Evolutionary conservation across 1,140 invertebrate species (phyloP).

Genomic region (Argopecten irradians): DNA sequence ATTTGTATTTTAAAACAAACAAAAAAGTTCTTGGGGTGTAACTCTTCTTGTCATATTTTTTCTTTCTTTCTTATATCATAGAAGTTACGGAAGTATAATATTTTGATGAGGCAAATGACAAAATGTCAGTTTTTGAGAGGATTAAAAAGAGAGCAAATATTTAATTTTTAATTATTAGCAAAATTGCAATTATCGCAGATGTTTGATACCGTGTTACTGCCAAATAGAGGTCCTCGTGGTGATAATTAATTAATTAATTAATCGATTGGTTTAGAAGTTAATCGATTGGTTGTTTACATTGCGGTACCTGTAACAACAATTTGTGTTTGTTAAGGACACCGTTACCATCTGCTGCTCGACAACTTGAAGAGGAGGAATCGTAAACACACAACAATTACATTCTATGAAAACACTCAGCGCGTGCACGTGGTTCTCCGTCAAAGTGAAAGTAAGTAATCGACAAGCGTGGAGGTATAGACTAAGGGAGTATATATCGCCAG

Average conservation of each 20-base stretch:
- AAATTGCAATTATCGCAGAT: not conserved
- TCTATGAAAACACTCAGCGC: not conserved
- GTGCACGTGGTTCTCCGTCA: constrained; percentile 12
- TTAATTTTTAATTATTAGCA: not conserved
- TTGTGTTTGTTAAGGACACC: not conserved
- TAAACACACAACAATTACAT: not conserved
- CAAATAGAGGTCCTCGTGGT: not conserved
- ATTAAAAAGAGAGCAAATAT: not conserved
- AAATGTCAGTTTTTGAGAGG: not conserved
- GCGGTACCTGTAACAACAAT: not conserved
- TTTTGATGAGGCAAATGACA: constrained; percentile 2
- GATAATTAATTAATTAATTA: constrained; percentile 20
- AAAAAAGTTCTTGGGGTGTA: not conserved
- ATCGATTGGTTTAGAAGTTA: not conserved
- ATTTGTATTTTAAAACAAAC: not conserved
- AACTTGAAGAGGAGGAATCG: not conserved
- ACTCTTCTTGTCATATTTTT: not conserved
- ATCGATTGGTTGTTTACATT: not conserved
- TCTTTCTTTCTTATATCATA: not conserved
- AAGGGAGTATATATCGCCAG: constrained; percentile 3
- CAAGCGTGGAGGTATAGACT: not conserved
- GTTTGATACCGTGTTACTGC: not conserved
- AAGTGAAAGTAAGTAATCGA: constrained; percentile 16
- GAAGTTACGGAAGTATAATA: not conserved
- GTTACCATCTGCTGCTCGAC: not conserved